Conservation (phyloP, 2,113 vertebrate genomes). For the Murina feae region DNA sequence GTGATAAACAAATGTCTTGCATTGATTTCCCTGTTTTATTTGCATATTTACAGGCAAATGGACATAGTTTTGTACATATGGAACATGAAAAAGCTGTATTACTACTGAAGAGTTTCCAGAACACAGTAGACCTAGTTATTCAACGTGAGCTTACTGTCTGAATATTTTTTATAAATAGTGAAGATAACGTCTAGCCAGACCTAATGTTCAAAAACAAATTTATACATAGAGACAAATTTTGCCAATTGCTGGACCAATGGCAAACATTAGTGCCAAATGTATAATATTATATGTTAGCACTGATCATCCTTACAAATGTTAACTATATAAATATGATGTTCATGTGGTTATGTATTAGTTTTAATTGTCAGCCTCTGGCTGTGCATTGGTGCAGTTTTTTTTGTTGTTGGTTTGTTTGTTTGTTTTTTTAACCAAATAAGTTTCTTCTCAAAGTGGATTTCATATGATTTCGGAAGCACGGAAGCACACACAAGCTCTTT, state of each 20-base stretch:
- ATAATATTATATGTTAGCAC: slow-evolving; percentile 90
- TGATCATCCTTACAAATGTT: slow-evolving; percentile 79
- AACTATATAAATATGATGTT: slow-evolving; percentile 84
- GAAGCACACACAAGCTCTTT: slow-evolving; percentile 89
- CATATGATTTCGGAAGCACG: slow-evolving; percentile 86
- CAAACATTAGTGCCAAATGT: slow-evolving; percentile 99
- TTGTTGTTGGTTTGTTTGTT: slow-evolving; percentile 73
- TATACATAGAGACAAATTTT: slow-evolving; percentile 91
- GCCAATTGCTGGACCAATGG: slow-evolving; percentile 99
- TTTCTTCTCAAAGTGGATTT: slow-evolving; percentile 87
- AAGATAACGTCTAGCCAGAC: slow-evolving; percentile 85
- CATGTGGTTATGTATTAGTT: slow-evolving; percentile 86
- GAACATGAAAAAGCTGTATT: slow-evolving; percentile 98
- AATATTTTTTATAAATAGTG: slow-evolving; percentile 91
- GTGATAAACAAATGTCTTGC: rapidly evolving
- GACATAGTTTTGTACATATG: slow-evolving; percentile 99
- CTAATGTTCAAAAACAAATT: slow-evolving; percentile 84
- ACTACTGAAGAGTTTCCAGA: slow-evolving; percentile 99
- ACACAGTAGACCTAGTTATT: slow-evolving; percentile 98
- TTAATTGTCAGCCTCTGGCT: slow-evolving; percentile 89
- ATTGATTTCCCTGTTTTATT: slow-evolving; percentile 70
- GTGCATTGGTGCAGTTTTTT: slow-evolving; percentile 85
- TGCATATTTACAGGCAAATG: slow-evolving; percentile 94
- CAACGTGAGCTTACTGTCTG: slow-evolving; percentile 98
- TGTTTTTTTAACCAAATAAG: slow-evolving; percentile 82